Evolutionary conservation across 2,797 vertebrate species (phyloP).

Genomic region (Crypturellus tataupa): DNA sequence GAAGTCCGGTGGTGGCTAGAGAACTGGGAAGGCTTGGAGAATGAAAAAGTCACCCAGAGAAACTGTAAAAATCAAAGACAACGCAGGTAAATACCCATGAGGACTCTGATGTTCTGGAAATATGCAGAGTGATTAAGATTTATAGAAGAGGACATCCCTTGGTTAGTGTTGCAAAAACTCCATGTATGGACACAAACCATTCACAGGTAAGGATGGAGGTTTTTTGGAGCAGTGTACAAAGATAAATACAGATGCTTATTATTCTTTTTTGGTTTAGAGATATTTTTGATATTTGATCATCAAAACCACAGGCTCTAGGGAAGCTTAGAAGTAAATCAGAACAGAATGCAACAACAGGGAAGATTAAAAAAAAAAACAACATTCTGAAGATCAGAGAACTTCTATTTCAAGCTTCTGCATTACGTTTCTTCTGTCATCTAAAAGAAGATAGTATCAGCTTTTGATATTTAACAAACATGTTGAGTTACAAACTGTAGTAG

Average conservation of each 20-base stretch:
- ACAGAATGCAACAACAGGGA: not conserved
- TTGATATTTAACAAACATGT: not conserved
- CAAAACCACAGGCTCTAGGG: not conserved
- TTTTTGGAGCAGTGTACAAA: not conserved
- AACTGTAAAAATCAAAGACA: not conserved
- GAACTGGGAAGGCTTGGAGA: not conserved
- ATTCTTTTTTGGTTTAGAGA: not conserved
- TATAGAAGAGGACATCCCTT: not conserved
- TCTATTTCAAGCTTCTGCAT: not conserved
- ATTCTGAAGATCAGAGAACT: not conserved
- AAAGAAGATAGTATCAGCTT: not conserved
- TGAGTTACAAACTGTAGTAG: not conserved
- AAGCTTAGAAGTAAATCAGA: not conserved
- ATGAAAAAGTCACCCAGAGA: not conserved
- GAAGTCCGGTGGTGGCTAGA: not conserved
- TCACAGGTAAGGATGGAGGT: not conserved
- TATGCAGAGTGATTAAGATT: not conserved
- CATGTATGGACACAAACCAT: not conserved
- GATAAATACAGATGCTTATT: not conserved
- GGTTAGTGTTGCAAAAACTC: not conserved
- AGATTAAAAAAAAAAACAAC: not conserved
- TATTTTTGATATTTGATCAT: not conserved
- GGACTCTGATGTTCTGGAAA: not conserved
- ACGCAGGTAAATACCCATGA: not conserved
- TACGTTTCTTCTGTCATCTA: not conserved